phyloP scores from a whole-genome alignment of 1,140 invertebrate genomes.

The Drosophila pallidifrons region DNA sequence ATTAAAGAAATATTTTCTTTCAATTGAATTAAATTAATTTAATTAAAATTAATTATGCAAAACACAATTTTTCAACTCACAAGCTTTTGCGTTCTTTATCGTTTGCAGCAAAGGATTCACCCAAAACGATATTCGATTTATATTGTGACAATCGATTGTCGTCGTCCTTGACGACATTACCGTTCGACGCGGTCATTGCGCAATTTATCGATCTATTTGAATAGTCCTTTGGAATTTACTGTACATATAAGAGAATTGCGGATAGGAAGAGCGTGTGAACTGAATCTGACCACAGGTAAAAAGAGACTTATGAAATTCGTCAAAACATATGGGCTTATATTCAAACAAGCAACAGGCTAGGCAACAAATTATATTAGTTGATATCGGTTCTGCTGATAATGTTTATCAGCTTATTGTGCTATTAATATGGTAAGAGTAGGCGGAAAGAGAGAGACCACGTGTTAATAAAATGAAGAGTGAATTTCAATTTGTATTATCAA shows the following conservation, averaged over 20 bases:
- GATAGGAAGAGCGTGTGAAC: slow-evolving; percentile 16
- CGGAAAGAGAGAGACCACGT: neutral
- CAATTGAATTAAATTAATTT: too few species aligned
- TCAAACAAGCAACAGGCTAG: slow-evolving; percentile 16
- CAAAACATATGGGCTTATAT: slow-evolving; percentile 50
- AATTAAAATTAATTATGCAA: neutral
- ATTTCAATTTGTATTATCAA: neutral
- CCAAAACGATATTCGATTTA: slow-evolving; percentile 70
- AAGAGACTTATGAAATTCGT: slow-evolving; percentile 37
- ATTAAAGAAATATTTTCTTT: too few species aligned
- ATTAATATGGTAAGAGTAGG: slow-evolving; percentile 36
- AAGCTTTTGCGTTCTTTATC: slow-evolving; percentile 62
- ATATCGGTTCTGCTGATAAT: slow-evolving; percentile 43
- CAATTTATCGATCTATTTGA: slow-evolving; percentile 16
- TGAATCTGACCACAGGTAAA: slow-evolving; percentile 19
- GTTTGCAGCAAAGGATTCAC: slow-evolving; percentile 47
- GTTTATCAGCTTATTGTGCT: slow-evolving; percentile 46
- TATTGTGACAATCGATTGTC: slow-evolving; percentile 63
- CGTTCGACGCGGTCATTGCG: slow-evolving; percentile 64
- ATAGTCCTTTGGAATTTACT: neutral
- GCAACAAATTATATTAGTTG: slow-evolving; percentile 13
- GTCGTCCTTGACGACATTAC: slow-evolving; percentile 67
- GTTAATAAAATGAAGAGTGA: slow-evolving; percentile 11
- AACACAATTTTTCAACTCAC: slow-evolving; percentile 55
- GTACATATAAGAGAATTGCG: neutral